A percentile compares a stretch with the other conserved stretches of the same genome.
Conservation (phyloP, 2,888 invertebrate species). For the Megastigmus dorsalis region DNA sequence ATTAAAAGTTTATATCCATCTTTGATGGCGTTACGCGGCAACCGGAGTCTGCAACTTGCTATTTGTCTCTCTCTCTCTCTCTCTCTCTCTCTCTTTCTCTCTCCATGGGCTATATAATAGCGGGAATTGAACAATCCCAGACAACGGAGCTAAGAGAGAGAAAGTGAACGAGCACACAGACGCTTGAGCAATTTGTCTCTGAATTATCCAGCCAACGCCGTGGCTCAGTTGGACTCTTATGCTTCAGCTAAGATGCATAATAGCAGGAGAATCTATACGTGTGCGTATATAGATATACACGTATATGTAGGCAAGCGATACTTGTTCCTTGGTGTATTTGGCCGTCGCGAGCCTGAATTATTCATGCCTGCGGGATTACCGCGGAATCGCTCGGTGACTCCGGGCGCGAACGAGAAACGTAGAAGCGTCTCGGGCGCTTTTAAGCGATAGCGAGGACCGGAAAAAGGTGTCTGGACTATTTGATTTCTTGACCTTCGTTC, state of each 20-base stretch:
- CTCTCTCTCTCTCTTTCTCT: neutral
- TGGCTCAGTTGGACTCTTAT: neutral
- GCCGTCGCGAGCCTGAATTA: constrained; percentile 2
- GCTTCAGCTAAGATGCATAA: neutral
- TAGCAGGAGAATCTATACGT: neutral
- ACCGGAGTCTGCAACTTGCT: too few relatives aligned
- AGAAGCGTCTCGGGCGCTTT: too few relatives aligned
- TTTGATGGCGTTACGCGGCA: too few relatives aligned
- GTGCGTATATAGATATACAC: too few relatives aligned
- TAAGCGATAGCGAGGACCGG: neutral
- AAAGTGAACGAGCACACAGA: neutral
- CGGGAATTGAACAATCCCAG: neutral
- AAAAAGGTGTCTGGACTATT: neutral
- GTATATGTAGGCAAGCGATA: too few relatives aligned
- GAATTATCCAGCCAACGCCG: constrained; percentile 26
- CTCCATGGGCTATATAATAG: neutral
- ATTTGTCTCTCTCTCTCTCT: neutral
- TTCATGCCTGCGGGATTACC: constrained; percentile 4
- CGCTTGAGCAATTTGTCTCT: constrained; percentile 2
- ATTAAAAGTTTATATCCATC: constrained; percentile 23
- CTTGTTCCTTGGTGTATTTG: too few relatives aligned
- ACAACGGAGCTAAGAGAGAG: too few relatives aligned
- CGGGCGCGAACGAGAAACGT: too few relatives aligned
- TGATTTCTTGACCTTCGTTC: neutral
- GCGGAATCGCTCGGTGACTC: too few relatives aligned